phyloP scores from a whole-genome alignment of 2,113 vertebrate genomes.

The Neofelis nebulosa region DNA sequence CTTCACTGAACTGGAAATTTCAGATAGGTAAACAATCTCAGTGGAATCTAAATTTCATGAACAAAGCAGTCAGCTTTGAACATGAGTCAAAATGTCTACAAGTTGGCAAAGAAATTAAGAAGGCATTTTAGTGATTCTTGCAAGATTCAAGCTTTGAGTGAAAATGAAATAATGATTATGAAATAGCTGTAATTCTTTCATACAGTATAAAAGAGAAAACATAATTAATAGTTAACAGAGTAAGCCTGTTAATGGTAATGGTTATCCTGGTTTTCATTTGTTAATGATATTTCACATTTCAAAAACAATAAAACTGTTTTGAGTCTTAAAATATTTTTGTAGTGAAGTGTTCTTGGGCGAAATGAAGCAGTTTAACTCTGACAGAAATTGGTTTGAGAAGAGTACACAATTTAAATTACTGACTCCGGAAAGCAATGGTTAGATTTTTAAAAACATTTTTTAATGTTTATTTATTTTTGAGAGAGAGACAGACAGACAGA shows the following conservation, averaged over 20 bases:
- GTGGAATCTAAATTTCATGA: slow-evolving; percentile 34
- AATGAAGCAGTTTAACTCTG: not conserved
- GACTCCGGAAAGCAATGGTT: not conserved
- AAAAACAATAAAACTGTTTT: slow-evolving; percentile 43
- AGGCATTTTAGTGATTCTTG: slow-evolving; percentile 13
- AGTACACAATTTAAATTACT: not conserved
- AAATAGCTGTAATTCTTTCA: slow-evolving; percentile 37
- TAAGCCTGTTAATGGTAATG: slow-evolving; percentile 2
- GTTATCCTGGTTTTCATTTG: slow-evolving; percentile 49
- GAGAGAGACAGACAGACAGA: no score
- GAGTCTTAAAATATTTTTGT: slow-evolving; percentile 40
- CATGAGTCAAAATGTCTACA: not conserved
- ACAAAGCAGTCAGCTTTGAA: not conserved
- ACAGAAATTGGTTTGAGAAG: slow-evolving; percentile 47
- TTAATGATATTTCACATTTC: slow-evolving; percentile 35
- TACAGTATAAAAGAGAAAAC: not conserved
- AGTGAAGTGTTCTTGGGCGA: not conserved
- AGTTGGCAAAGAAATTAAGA: slow-evolving; percentile 41
- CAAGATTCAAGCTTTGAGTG: slow-evolving; percentile 46
- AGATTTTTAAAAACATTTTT: not conserved
- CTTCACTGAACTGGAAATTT: not conserved
- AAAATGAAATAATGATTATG: slow-evolving; percentile 47
- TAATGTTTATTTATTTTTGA: no score
- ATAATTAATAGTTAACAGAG: slow-evolving; percentile 52
- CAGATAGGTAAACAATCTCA: not conserved